These are phyloP conservation scores for Dreissena polymorpha DNA, from an alignment of 1,140 invertebrate species.

Conservation along the genomic window DNA sequence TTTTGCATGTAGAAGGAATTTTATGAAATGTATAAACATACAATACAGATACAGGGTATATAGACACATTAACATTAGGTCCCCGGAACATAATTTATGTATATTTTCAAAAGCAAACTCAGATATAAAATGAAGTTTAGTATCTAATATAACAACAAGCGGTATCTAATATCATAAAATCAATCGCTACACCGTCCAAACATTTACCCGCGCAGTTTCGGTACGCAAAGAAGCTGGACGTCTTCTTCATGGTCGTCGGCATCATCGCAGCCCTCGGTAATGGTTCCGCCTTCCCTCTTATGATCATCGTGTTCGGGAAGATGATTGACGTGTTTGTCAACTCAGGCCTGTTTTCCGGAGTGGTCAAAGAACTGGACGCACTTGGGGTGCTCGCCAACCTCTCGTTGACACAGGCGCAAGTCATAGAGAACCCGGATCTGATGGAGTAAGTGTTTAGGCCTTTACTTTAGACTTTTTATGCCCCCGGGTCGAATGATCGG, in stretches of 20 bases:
- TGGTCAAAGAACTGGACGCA: conserved; percentile 18
- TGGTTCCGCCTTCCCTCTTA: conserved; percentile 73
- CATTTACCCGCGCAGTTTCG: conserved; percentile 73
- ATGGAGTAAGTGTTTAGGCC: conserved; percentile 21
- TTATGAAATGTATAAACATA: neutral
- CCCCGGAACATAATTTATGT: neutral
- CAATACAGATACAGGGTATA: neutral
- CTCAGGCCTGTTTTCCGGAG: conserved; percentile 13
- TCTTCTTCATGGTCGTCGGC: conserved; percentile 75
- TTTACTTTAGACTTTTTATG: too few species aligned
- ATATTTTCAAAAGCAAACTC: neutral
- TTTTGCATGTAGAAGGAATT: too few species aligned
- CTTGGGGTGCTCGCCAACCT: conserved; percentile 29
- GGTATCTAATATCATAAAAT: neutral
- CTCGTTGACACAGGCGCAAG: conserved; percentile 9
- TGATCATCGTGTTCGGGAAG: conserved; percentile 79
- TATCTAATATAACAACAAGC: neutral
- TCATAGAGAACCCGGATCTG: conserved; percentile 31
- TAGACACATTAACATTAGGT: neutral
- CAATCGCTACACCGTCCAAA: neutral
- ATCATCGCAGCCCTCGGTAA: conserved; percentile 67
- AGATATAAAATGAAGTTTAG: neutral
- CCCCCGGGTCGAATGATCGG: too few species aligned
- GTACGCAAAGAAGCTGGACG: conserved; percentile 72
- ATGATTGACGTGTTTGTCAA: conserved; percentile 77